Evolutionary conservation across 2,888 invertebrate species (phyloP).

Genomic region (Drosophila engyochracea): DNA sequence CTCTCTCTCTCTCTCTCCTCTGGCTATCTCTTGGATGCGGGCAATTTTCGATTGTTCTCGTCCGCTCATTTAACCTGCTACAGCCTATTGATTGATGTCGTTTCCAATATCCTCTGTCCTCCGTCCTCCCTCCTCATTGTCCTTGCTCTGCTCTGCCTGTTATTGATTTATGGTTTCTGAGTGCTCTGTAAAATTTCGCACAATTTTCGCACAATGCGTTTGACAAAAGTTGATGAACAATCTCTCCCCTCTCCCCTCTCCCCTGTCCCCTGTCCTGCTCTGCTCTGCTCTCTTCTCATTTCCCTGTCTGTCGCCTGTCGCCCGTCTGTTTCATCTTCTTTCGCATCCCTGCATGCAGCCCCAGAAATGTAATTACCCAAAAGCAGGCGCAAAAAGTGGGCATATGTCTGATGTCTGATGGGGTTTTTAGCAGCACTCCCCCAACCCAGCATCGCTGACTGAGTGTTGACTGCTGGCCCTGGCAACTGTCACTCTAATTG

Average conservation of each 20-base stretch:
- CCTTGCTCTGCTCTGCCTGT: constrained; percentile 19
- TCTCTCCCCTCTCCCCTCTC: constrained; percentile 13
- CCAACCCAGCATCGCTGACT: constrained; percentile 20
- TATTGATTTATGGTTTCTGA: constrained; percentile 76
- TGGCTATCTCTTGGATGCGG: constrained; percentile 53
- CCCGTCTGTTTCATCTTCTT: constrained; percentile 23
- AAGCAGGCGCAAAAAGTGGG: constrained; percentile 47
- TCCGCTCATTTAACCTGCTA: constrained; percentile 55
- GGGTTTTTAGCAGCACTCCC: constrained; percentile 36
- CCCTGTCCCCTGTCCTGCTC: constrained; percentile 9
- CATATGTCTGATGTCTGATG: constrained; percentile 38
- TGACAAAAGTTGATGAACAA: constrained; percentile 72
- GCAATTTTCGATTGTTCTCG: constrained; percentile 48
- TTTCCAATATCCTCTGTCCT: constrained; percentile 53
- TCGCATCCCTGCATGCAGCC: constrained; percentile 14
- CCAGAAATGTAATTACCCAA: constrained; percentile 73
- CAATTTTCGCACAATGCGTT: constrained; percentile 70
- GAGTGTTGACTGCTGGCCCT: constrained; percentile 46
- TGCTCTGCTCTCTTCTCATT: background rate
- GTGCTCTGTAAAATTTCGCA: constrained; percentile 62
- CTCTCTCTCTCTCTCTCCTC: no score
- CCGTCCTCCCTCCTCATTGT: background rate
- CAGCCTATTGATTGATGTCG: constrained; percentile 72
- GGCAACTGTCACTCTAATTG: constrained; percentile 76
- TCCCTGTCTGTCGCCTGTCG: constrained; percentile 14